phyloP scores from a whole-genome alignment of 2,888 invertebrate species.

The Adelognathus sp. region DNA sequence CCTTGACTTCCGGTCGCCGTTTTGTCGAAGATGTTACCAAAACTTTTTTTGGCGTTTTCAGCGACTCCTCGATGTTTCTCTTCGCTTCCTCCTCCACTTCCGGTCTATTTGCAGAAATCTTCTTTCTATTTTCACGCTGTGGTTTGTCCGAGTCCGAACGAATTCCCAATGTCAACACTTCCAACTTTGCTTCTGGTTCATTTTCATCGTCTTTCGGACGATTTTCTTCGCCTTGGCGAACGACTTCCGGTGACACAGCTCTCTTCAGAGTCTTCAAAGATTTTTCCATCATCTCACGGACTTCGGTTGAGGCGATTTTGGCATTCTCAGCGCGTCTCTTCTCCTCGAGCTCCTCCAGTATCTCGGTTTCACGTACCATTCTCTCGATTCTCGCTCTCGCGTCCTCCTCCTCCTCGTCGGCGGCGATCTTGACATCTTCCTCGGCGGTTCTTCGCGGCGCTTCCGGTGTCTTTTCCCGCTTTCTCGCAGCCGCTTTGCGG shows the following conservation, averaged over 20 bases:
- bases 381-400: constrained; percentile 73
- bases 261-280: constrained; percentile 14
- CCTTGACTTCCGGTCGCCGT: constrained; percentile 20
- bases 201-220: constrained; percentile 44
- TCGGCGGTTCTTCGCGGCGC: constrained; percentile 64
- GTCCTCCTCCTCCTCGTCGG: constrained; percentile 72
- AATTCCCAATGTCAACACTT: neutral
- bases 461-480: constrained; percentile 77
- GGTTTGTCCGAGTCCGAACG: neutral
- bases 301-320: neutral
- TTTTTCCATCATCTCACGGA: neutral
- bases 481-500: constrained; percentile 74
- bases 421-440: constrained; percentile 54
- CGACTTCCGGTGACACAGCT: constrained; percentile 42
- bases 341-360: constrained; percentile 55
- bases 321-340: constrained; percentile 18
- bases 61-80: neutral
- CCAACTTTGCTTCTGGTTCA: neutral
- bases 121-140: neutral
- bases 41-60: neutral
- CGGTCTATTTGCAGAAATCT: neutral
- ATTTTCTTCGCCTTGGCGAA: constrained; percentile 52
- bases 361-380: constrained; percentile 78
- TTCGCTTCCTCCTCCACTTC: neutral
- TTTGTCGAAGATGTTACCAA: no score